Percentiles rank a stretch among this genome's conserved stretches.
phyloP scores from a whole-genome alignment of 2,888 invertebrate species.

The Lithophane leautieri region DNA sequence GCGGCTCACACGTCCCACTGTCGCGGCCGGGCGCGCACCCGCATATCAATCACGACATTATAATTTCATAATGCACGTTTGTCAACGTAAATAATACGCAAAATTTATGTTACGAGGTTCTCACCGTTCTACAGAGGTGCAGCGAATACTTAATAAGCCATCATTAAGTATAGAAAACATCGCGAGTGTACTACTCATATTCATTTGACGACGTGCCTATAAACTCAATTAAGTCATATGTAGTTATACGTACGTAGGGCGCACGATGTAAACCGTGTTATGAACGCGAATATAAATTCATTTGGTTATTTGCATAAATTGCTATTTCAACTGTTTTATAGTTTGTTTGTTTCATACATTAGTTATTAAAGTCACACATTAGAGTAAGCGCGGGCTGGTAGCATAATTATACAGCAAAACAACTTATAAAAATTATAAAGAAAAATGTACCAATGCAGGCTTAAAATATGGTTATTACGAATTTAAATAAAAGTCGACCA shows the following conservation, averaged over 20 bases:
- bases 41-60: slow-evolving; percentile 88
- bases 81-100: slow-evolving; percentile 90
- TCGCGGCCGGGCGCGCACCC: slow-evolving; percentile 72
- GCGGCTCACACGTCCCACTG: slow-evolving; percentile 79
- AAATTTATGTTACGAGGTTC: slow-evolving; percentile 90
- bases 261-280: slow-evolving; percentile 80
- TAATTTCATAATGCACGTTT: slow-evolving; percentile 89
- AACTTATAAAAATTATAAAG: neutral
- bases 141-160: slow-evolving; percentile 85
- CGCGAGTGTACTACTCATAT: slow-evolving; percentile 84
- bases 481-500: neutral
- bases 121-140: slow-evolving; percentile 85
- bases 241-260: slow-evolving; percentile 70
- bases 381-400: slow-evolving; percentile 14
- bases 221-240: slow-evolving; percentile 87
- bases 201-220: slow-evolving; percentile 88
- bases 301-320: slow-evolving; percentile 83
- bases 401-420: slow-evolving; percentile 25
- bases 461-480: neutral
- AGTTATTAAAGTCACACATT: slow-evolving; percentile 65
- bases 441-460: neutral
- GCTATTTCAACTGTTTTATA: slow-evolving; percentile 79
- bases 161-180: slow-evolving; percentile 76
- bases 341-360: slow-evolving; percentile 73
- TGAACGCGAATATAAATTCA: slow-evolving; percentile 80